Evolutionary conservation across 2,888 invertebrate species (phyloP), one percentile per base, ranked within the genome.

Genomic region (Plagodis pulveraria): DNA sequence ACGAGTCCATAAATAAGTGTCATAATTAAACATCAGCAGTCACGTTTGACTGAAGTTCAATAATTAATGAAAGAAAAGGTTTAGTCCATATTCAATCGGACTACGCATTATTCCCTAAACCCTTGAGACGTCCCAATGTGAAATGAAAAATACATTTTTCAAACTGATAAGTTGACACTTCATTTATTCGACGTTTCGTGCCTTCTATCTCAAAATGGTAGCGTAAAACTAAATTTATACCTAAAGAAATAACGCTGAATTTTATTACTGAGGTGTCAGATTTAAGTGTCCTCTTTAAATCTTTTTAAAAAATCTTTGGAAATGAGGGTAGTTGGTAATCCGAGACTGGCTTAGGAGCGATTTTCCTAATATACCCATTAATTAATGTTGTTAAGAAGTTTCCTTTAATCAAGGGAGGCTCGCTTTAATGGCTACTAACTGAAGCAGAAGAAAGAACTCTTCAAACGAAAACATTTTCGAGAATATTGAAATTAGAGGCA

Each of bases 401-500:
- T 55, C 43, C 54, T 50, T 59, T 55, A 50, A 55, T 55, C 50
- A 55, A 55, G 47, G 50, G 53, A 34, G 58, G 53, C 45, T 44
- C 38, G n/a, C 6, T 45, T 58, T 53, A 58, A 53, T 36, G 41
- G 41, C 53, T 58, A 41, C 50, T 53, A 53, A 52, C 43, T 52
- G 40, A 40, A 38, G 35, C 41, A n/a, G 40, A 50, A 22, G 22
- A 22, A 22, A 48, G 47, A 44, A 58, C 45, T 45, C 22, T 56
- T 12, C 40, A 40, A 40, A 10, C 40, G 40, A 48, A 52, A 52
- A 49, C 34, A 34, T 33, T 48, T 48, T 34, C 9, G 43, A 44
- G 72, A 81, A 83, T 82, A 86, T 86, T 86, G 83, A 36, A 84
- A 22, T 22, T 22, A 22, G 22, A 22, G 22, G 22, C 22, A 22